Evolutionary conservation across 2,888 invertebrate species (phyloP).

Genomic region (Hirtodrosophila trivittata): DNA sequence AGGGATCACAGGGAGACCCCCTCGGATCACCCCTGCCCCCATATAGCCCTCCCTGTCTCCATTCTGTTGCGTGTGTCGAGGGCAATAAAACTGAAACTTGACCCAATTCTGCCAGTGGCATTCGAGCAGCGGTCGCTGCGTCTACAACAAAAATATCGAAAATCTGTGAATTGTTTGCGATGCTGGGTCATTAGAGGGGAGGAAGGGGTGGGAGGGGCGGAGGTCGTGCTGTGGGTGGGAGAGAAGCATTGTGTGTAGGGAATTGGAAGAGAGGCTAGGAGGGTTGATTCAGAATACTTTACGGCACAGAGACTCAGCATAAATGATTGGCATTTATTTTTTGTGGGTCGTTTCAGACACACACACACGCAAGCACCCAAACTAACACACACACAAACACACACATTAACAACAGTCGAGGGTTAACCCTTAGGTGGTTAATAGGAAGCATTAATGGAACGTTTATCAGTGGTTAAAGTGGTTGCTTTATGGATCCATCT

Average conservation of each 20-base stretch:
- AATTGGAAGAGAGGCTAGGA: too few species aligned
- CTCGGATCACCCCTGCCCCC: constrained; percentile 8
- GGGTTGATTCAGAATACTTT: too few species aligned
- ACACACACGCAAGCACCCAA: too few species aligned
- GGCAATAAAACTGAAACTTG: constrained; percentile 77
- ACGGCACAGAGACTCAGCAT: too few species aligned
- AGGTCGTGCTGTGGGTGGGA: not conserved
- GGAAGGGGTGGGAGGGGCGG: not conserved
- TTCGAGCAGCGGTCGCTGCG: constrained; percentile 44
- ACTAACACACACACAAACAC: too few species aligned
- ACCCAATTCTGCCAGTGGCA: constrained; percentile 68
- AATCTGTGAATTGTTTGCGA: constrained; percentile 31
- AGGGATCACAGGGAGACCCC: constrained; percentile 29
- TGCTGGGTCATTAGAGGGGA: not conserved
- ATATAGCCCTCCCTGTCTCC: not conserved
- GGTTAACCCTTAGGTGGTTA: too few species aligned
- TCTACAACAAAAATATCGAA: constrained; percentile 42
- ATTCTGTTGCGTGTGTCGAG: constrained; percentile 14
- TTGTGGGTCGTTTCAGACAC: too few species aligned
- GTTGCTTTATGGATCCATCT: too few species aligned
- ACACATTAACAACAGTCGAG: too few species aligned
- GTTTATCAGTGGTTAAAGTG: too few species aligned
- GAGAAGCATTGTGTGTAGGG: not conserved
- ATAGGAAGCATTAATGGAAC: too few species aligned
- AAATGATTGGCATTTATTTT: not conserved